phyloP scores from a whole-genome alignment of 2,888 invertebrate species.

The Pandemis cinnamomeana region DNA sequence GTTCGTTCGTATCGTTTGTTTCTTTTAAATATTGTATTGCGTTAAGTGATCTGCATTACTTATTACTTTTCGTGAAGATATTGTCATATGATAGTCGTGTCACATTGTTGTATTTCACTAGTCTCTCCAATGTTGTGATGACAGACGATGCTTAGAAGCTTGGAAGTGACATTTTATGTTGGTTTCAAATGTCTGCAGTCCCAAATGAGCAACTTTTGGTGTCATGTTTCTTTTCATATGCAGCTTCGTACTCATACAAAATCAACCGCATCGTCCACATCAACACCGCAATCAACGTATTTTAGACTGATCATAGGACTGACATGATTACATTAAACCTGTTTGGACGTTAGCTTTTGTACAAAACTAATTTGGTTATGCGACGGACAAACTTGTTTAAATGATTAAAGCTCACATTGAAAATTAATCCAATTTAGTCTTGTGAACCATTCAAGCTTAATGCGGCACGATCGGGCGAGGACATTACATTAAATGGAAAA shows the following conservation, averaged over 20 bases:
- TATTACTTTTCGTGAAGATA: not conserved
- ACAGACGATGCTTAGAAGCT: constrained; percentile 41
- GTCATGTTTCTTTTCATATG: constrained; percentile 1
- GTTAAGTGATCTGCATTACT: not conserved
- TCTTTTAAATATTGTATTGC: not conserved
- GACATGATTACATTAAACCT: not conserved
- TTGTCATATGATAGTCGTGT: constrained; percentile 11
- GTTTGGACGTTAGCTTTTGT: not conserved
- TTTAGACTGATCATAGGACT: not conserved
- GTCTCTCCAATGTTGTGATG: not conserved
- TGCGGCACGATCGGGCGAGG: constrained; percentile 1
- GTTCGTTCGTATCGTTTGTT: constrained; percentile 47
- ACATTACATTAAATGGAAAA: constrained; percentile 19
- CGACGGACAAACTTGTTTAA: not conserved
- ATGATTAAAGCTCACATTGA: not conserved
- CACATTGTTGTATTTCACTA: constrained; percentile 3
- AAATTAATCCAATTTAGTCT: not conserved
- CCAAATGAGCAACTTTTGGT: constrained; percentile 39
- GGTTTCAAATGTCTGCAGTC: constrained; percentile 44
- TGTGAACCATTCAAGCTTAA: constrained; percentile 8
- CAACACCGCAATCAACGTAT: not conserved
- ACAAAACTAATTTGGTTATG: not conserved
- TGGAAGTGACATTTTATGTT: constrained; percentile 46
- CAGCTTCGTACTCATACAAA: not conserved
- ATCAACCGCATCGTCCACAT: not conserved